Percentiles rank a stretch among this genome's conserved stretches.
Evolutionary conservation across 2,888 invertebrate genomes (phyloP).

Genomic region (Venustoraphidia nigricollis): DNA sequence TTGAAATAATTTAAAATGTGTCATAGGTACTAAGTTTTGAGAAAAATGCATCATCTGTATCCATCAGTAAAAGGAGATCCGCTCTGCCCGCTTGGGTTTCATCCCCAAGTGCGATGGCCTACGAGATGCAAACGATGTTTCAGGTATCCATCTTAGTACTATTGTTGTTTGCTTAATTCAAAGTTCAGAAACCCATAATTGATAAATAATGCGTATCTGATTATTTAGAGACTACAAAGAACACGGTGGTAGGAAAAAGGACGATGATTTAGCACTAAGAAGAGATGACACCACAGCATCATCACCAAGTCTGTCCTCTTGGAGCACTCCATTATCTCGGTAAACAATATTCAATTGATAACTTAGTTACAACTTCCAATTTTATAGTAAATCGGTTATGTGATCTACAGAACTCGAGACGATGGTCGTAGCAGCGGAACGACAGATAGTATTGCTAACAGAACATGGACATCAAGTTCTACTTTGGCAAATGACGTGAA

Average conservation of each 20-base stretch:
- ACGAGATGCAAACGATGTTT: constrained; percentile 87
- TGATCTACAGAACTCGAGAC: constrained; percentile 9
- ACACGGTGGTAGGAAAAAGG: constrained; percentile 60
- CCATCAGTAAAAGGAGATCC: constrained; percentile 74
- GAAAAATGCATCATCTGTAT: constrained; percentile 57
- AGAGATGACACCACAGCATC: constrained; percentile 50
- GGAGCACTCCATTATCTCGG: constrained; percentile 43
- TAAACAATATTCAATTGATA: constrained; percentile 16
- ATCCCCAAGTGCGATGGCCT: constrained; percentile 88
- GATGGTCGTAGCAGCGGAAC: constrained; percentile 9
- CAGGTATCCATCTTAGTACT: constrained; percentile 31
- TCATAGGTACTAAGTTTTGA: neutral
- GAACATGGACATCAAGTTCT: constrained; percentile 4
- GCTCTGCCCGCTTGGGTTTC: constrained; percentile 81
- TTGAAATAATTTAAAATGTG: too few species aligned
- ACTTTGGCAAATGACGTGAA: neutral
- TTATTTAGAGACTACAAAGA: constrained; percentile 69
- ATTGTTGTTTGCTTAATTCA: constrained; percentile 5
- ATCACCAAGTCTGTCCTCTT: constrained; percentile 59
- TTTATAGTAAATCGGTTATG: neutral
- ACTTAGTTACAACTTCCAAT: neutral
- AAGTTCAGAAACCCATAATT: constrained; percentile 11
- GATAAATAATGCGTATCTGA: neutral
- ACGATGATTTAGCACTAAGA: constrained; percentile 40
- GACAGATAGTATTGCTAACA: constrained; percentile 5